Conservation (phyloP, 2,888 invertebrate species). For the Euphydryas editha region DNA sequence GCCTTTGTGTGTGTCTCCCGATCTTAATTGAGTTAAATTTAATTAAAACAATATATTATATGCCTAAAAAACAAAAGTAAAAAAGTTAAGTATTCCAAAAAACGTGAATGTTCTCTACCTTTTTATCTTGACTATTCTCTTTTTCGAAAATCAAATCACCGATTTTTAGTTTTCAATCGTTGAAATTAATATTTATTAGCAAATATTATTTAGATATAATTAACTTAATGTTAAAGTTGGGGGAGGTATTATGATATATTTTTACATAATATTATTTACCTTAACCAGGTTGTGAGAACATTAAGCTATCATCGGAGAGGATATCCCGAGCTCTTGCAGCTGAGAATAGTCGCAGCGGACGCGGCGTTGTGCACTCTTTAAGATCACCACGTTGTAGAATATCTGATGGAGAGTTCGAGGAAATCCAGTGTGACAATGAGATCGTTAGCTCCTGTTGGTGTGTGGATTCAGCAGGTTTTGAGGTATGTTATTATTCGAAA, state of each 20-base stretch:
- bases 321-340: slow-evolving; percentile 75
- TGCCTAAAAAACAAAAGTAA: too few relatives aligned
- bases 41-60: too few relatives aligned
- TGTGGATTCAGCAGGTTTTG: slow-evolving; percentile 90
- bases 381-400: slow-evolving; percentile 89
- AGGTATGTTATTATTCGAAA: slow-evolving; percentile 62
- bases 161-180: too few relatives aligned
- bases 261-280: not conserved
- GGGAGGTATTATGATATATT: not conserved
- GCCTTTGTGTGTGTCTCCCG: too few relatives aligned
- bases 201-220: not conserved
- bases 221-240: not conserved
- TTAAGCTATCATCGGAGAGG: slow-evolving; percentile 71
- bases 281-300: slow-evolving; percentile 71
- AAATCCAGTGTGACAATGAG: slow-evolving; percentile 90
- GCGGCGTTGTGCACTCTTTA: slow-evolving; percentile 84
- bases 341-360: slow-evolving; percentile 84
- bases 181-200: too few relatives aligned
- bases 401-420: slow-evolving; percentile 89
- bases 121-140: too few relatives aligned
- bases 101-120: too few relatives aligned
- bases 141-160: too few relatives aligned
- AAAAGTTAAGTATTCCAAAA: too few relatives aligned
- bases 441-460: slow-evolving; percentile 92
- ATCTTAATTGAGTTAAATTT: too few relatives aligned